A percentile compares a stretch with the other conserved stretches of the same genome.
Conservation (phyloP, 2,113 vertebrate species). For the Perca schrenkii region DNA sequence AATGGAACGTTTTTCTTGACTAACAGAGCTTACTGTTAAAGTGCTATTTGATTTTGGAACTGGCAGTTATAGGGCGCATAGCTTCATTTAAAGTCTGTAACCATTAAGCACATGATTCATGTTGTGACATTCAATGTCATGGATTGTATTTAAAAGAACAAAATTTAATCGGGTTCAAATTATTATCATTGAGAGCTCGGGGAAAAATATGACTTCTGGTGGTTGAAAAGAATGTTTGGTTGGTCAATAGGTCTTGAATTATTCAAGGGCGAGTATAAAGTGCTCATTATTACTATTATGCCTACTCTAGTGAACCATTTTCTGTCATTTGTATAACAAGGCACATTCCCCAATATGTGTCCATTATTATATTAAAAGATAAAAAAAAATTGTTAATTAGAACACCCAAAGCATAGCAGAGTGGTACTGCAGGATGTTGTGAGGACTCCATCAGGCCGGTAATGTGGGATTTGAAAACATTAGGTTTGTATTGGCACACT, state of each 20-base stretch:
- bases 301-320: background rate
- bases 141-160: background rate
- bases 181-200: background rate
- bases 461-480: conserved; percentile 10
- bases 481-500: conserved; percentile 4
- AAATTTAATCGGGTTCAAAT: background rate
- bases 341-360: background rate
- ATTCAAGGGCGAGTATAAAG: background rate
- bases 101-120: background rate
- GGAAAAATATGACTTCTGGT: background rate
- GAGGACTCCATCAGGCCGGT: background rate
- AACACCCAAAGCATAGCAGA: background rate
- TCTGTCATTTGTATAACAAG: background rate
- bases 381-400: background rate
- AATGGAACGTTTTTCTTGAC: background rate
- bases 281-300: background rate
- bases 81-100: background rate
- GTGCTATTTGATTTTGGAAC: background rate
- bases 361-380: background rate
- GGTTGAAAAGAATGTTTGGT: background rate
- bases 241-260: background rate
- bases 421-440: background rate
- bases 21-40: background rate
- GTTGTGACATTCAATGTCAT: background rate
- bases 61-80: no score